phyloP scores from a whole-genome alignment of 2,113 vertebrate genomes.

The Noctilio leporinus region DNA sequence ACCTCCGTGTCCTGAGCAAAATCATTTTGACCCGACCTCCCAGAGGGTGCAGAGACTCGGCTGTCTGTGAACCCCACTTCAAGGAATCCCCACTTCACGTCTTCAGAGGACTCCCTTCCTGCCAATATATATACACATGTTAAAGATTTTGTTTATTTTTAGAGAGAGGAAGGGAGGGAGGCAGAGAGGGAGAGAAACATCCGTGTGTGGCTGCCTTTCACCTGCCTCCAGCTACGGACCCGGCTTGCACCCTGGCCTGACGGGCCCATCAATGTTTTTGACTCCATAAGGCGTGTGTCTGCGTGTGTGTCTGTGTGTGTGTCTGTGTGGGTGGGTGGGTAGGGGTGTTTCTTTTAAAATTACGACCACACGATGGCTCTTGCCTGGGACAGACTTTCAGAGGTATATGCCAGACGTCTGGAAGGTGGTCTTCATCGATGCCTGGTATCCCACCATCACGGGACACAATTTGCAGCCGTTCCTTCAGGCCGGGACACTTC shows the following conservation, averaged over 20 bases:
- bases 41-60: not conserved
- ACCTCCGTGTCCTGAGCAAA: fast-evolving
- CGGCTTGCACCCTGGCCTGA: too few species aligned
- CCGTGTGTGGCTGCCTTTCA: too few species aligned
- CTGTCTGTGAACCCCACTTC: too few species aligned
- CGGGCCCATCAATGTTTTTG: not conserved
- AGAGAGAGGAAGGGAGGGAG: too few species aligned
- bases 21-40: not conserved
- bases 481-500: not conserved
- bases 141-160: too few species aligned
- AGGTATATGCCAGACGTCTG: not conserved
- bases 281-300: fast-evolving
- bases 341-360: not conserved
- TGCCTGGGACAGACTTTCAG: not conserved
- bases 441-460: fast-evolving
- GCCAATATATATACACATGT: too few species aligned
- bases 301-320: too few species aligned
- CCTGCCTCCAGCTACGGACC: too few species aligned
- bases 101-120: fast-evolving
- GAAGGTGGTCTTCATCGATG: not conserved
- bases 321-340: too few species aligned
- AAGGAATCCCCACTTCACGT: too few species aligned
- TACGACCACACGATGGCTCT: not conserved
- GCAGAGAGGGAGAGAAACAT: too few species aligned
- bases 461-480: not conserved